Conservation (phyloP, 2,113 vertebrate genomes). For the Patagioenas fasciata region DNA sequence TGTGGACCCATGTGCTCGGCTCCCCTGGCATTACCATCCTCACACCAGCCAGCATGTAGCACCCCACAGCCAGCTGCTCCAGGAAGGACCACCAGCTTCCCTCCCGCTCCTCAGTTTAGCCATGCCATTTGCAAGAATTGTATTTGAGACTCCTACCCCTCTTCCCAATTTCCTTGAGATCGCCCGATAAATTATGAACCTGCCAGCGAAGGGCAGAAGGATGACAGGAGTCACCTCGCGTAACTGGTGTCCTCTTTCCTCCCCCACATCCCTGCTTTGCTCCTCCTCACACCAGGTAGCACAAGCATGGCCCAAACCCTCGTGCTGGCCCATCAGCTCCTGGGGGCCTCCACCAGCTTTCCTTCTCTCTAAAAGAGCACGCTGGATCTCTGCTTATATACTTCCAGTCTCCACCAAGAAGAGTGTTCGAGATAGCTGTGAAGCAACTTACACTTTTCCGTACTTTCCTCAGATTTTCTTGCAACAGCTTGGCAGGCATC, state of each 20-base stretch:
- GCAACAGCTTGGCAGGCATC: neutral
- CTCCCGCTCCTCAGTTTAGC: neutral
- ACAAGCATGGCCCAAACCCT: neutral
- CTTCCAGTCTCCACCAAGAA: neutral
- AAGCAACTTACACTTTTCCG: accelerated
- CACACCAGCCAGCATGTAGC: accelerated
- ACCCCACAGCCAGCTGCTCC: no score
- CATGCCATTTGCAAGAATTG: neutral
- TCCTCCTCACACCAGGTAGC: neutral
- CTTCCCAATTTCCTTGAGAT: neutral
- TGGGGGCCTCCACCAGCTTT: neutral
- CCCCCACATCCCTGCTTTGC: neutral
- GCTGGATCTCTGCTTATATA: neutral
- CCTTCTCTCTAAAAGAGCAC: neutral
- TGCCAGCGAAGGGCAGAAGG: neutral
- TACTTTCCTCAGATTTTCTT: neutral
- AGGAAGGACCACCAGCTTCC: neutral
- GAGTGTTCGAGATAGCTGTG: neutral
- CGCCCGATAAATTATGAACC: accelerated
- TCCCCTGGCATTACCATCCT: accelerated
- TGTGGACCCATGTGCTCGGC: neutral
- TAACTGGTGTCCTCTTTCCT: neutral
- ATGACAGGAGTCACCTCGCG: neutral
- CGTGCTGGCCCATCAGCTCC: accelerated
- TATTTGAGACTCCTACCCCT: neutral